phyloP scores from a whole-genome alignment of 2,113 vertebrate species.

The Sigmodon hispidus region DNA sequence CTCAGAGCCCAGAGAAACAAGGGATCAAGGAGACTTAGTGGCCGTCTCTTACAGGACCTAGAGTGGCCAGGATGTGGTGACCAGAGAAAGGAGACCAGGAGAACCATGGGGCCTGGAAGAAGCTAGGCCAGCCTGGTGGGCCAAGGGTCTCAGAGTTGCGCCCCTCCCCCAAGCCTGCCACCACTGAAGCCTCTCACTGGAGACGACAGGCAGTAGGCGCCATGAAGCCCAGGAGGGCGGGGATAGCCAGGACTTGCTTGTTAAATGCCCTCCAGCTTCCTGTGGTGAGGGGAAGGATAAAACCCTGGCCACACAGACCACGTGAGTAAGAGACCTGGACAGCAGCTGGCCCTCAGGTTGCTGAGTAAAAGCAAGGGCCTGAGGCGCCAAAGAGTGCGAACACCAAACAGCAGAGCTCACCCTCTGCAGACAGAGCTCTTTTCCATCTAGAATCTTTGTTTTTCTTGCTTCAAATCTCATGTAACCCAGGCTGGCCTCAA shows the following conservation, averaged over 20 bases:
- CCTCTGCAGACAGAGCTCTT: background rate
- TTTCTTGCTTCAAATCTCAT: background rate
- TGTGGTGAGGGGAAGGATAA: background rate
- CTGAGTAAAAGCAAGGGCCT: background rate
- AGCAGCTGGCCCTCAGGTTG: background rate
- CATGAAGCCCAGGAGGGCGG: background rate
- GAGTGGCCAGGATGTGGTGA: background rate
- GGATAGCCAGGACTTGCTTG: slow-evolving; percentile 52
- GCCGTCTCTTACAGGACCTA: background rate
- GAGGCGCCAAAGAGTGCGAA: too few relatives aligned
- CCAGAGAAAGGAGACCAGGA: background rate
- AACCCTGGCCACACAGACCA: background rate
- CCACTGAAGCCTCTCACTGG: background rate
- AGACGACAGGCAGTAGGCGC: slow-evolving; percentile 63
- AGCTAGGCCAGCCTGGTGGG: background rate
- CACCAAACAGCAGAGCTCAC: background rate
- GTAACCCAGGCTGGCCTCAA: background rate
- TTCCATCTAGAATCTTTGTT: background rate
- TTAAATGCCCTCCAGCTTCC: slow-evolving; percentile 57
- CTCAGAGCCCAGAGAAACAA: background rate
- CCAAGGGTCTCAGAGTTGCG: background rate
- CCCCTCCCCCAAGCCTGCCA: slow-evolving; percentile 54
- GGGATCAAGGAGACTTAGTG: background rate
- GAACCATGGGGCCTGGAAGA: background rate
- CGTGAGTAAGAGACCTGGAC: background rate